Conservation (phyloP, 2,797 vertebrate species). For the Euphonia xanthogaster region DNA sequence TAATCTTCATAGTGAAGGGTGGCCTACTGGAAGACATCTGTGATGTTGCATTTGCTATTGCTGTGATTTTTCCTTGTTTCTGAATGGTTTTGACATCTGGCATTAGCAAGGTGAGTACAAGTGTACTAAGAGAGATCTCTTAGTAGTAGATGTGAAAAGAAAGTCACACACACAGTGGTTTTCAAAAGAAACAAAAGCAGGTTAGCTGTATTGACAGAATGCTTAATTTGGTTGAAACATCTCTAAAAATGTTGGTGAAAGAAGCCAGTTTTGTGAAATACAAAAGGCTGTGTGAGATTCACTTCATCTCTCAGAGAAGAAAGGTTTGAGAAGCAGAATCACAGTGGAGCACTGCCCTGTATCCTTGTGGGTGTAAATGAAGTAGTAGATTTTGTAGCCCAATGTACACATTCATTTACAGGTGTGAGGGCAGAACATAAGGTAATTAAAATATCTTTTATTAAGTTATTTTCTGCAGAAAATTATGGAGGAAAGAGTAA, state of each 20-base stretch:
- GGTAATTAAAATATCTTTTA: background rate
- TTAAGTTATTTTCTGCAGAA: background rate
- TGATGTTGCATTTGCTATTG: slow-evolving; percentile 21
- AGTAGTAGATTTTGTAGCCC: background rate
- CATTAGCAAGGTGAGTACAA: slow-evolving; percentile 30
- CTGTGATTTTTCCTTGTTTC: slow-evolving; percentile 38
- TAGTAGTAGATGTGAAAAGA: slow-evolving; percentile 46
- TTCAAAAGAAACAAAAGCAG: slow-evolving; percentile 66
- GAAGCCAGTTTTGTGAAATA: slow-evolving; percentile 58
- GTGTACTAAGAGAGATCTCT: slow-evolving; percentile 55
- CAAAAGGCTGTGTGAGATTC: slow-evolving; percentile 56
- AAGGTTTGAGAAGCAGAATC: background rate
- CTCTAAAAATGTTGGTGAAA: slow-evolving; percentile 68
- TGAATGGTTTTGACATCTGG: slow-evolving; percentile 51
- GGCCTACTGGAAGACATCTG: background rate
- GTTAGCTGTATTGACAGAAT: slow-evolving; percentile 57
- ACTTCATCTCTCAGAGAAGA: background rate
- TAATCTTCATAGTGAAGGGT: slow-evolving; percentile 61
- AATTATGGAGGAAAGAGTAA: background rate
- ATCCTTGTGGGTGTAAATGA: background rate
- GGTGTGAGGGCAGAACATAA: background rate
- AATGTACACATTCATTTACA: background rate
- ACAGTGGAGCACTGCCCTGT: background rate
- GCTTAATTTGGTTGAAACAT: slow-evolving; percentile 52
- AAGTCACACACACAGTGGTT: slow-evolving; percentile 56